These are phyloP conservation scores for Pionites leucogaster DNA, from an alignment of 2,113 vertebrate species.

Conservation along the genomic window DNA sequence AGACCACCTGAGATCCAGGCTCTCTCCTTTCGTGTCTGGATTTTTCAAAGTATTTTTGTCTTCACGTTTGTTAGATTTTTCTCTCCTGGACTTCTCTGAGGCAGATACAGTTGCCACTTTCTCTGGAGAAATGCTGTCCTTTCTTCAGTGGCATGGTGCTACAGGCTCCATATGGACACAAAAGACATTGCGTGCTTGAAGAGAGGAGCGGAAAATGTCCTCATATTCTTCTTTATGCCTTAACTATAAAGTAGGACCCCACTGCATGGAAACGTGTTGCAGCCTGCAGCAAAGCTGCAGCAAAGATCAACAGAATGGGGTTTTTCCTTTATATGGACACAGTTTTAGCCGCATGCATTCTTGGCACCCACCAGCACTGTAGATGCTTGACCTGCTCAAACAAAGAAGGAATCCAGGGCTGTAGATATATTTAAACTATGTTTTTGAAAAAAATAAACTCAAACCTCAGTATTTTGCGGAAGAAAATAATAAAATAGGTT, in stretches of 20 bases:
- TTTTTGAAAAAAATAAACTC: neutral
- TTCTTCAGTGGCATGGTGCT: neutral
- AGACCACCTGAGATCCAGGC: neutral
- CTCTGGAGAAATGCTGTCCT: neutral
- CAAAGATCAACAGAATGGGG: neutral
- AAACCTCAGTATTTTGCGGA: neutral
- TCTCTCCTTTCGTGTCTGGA: neutral
- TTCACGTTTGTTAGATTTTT: neutral
- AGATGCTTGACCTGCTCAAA: neutral
- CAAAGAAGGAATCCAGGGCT: neutral
- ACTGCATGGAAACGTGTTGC: neutral
- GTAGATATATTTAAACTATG: neutral
- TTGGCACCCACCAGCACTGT: neutral
- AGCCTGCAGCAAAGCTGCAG: neutral
- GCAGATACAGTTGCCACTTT: neutral
- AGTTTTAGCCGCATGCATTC: neutral
- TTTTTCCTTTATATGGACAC: neutral
- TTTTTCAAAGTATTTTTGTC: neutral
- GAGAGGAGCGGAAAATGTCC: neutral
- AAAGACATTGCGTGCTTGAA: neutral
- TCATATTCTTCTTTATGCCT: neutral
- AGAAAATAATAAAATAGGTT: neutral
- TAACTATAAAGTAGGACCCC: neutral
- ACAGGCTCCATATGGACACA: accelerated
- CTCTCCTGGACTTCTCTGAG: neutral